These are phyloP conservation scores for Pteria penguin DNA, from an alignment of 2,888 invertebrate species.

Conservation along the genomic window DNA sequence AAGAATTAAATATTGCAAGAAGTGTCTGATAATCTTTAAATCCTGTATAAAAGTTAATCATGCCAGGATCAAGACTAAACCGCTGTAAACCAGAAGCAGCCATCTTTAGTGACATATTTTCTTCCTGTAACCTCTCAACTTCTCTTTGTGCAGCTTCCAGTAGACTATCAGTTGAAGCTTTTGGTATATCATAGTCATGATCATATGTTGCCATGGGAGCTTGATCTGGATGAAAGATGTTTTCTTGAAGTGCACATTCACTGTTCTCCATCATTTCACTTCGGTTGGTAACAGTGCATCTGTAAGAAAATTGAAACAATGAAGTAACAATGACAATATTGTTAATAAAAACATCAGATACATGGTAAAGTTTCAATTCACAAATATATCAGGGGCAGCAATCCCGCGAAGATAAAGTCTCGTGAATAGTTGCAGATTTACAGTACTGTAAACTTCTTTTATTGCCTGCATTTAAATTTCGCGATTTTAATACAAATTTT, in stretches of 20 bases:
- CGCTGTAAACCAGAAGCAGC: conserved; percentile 15
- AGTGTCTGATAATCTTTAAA: conserved; percentile 15
- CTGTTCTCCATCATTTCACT: too few relatives aligned
- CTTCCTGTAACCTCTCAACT: background rate
- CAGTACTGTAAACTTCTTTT: too few relatives aligned
- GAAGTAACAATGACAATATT: background rate
- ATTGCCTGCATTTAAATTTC: too few relatives aligned
- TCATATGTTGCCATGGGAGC: background rate
- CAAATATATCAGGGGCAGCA: too few relatives aligned
- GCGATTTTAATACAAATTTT: too few relatives aligned
- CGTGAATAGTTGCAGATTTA: too few relatives aligned
- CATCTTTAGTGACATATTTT: background rate
- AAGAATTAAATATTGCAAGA: background rate
- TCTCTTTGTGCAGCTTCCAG: background rate
- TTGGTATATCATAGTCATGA: background rate
- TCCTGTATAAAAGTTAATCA: conserved; percentile 21
- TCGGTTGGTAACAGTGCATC: too few relatives aligned
- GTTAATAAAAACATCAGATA: too few relatives aligned
- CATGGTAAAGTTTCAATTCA: too few relatives aligned
- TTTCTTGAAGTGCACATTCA: too few relatives aligned
- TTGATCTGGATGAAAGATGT: background rate
- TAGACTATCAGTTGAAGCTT: background rate
- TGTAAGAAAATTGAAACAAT: background rate
- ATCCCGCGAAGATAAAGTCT: too few relatives aligned
- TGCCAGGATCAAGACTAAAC: conserved; percentile 1